phyloP scores from a whole-genome alignment of 2,113 vertebrate genomes.

The Plecotus auritus region DNA sequence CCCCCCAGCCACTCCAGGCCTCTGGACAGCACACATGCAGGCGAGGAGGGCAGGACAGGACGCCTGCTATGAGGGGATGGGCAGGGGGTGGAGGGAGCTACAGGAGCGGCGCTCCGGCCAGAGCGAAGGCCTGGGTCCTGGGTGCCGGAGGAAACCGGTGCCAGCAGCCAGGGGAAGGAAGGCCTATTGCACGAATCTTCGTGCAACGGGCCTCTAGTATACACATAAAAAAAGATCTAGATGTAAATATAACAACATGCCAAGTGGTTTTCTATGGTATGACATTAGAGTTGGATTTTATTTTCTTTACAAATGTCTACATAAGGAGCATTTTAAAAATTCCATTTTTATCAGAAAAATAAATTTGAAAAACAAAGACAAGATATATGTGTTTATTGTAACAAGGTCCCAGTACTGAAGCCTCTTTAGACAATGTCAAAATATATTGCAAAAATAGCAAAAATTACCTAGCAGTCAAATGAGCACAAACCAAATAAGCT shows the following conservation, averaged over 20 bases:
- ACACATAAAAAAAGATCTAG: background rate
- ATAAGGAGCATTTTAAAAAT: background rate
- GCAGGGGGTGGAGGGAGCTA: no score
- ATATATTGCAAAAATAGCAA: background rate
- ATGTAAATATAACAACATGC: background rate
- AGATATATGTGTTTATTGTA: background rate
- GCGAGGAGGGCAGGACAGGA: no score
- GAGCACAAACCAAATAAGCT: background rate
- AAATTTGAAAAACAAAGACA: background rate
- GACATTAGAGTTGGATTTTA: background rate
- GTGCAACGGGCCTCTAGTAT: no score
- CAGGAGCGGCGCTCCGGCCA: no score
- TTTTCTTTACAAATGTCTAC: background rate
- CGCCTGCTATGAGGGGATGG: no score
- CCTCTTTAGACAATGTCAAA: background rate
- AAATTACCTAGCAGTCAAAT: background rate
- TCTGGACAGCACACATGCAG: no score
- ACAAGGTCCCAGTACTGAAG: background rate
- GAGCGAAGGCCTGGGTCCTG: no score
- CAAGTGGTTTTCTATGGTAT: background rate
- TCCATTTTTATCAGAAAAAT: background rate
- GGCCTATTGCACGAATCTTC: no score
- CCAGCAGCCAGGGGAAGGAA: no score
- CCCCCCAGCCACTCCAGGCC: no score
- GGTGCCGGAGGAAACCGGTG: no score